Evolutionary conservation across 2,797 vertebrate species (phyloP), one percentile per base, ranked within the genome.

Genomic region (Acipenser oxyrinchus): DNA sequence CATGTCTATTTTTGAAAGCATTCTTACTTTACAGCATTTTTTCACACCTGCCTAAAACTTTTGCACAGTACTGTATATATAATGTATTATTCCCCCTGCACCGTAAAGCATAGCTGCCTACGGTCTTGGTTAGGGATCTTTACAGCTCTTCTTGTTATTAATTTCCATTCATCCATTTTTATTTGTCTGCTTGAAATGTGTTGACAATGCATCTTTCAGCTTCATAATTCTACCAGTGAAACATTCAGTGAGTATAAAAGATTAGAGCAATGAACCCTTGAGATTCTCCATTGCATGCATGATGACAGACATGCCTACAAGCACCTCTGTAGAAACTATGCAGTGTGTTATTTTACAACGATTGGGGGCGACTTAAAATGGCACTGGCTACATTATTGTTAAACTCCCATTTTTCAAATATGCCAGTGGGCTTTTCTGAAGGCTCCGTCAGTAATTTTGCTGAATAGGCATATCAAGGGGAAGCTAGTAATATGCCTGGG

Each of bases 401-500:
- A 64, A 68, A 66, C 66, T 68, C 58, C 59, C 51, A 53, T 68
- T 68, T 66, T 49, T 64, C 55, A 57, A 70, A 23, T 63, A 13
- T 66, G 73, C 70, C 69, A 50, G 59, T 66, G 68, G 48, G 62
- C 70, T 60, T 58, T 62, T 76, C 70, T 60, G 60, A 76, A 74
- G 70, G 66, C 73, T 69, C 67, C 58, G 71, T 66, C 66, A 68
- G 69, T 69, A 64, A 68, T 83, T 83, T 63, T 69, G 83, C 82
- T 86, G 81, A 85, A 72, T 70, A 75, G 72, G 80, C 84, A 81
- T 75, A 77, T 80, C 74, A 67, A 69, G 71, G 69, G 66, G 73
- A 75, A 51, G 66, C 72, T 68, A 65, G 68, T 77, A 74, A 77
- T 67, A 71, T 75, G 75, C 76, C 76, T 68, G 71, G 68, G 70